Evolutionary conservation across 2,113 vertebrate genomes (phyloP), one percentile per base, ranked within the genome.

Genomic region (Oostethus manadensis): DNA sequence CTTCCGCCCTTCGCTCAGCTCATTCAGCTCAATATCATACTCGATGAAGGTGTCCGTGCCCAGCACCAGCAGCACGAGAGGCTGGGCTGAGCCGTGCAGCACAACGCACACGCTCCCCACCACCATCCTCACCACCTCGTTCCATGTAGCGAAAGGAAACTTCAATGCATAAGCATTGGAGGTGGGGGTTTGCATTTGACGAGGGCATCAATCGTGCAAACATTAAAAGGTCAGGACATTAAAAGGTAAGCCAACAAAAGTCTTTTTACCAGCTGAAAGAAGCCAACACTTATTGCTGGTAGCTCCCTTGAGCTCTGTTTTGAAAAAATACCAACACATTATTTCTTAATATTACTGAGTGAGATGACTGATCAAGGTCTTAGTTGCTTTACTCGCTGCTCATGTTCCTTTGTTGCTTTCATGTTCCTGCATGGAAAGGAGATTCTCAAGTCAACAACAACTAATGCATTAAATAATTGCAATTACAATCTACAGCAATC

Each of bases 11-110:
- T 94, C 83, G 0, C 8, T 71, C 23, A 99, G 91, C 74, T 94
- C 92, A 78, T 93, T 93, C 42, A 92, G 85, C 85, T 99, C 97
- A n/a, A 91, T 89, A 68, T 99, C 96, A 51, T 98, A 99, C 3
- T 91, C 88, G 23, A 99, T 93, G 84, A 98, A 98, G 13, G 94
- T 91, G 88, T 99, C 97, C 6, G 93, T 94, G 88, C 96, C 95
- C 77, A 99, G 94, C 59, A 99, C 88, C 53, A 98, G 80, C 71
- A 99, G 74, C 84, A 98, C 85, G 49, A 89, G 86, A 8, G 96
- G 96, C 59, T 94, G 92, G 1, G 94, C 93, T 13, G 86, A 83
- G 77, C 97, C 97, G 51, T 99, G 96, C 64, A 93, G 71, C 46
- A 94, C 8, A 0, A 95, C 96, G 47, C 93, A 96, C n/a, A 93